Evolutionary conservation across 2,113 vertebrate species (phyloP).

Genomic region (Siniperca chuatsi): DNA sequence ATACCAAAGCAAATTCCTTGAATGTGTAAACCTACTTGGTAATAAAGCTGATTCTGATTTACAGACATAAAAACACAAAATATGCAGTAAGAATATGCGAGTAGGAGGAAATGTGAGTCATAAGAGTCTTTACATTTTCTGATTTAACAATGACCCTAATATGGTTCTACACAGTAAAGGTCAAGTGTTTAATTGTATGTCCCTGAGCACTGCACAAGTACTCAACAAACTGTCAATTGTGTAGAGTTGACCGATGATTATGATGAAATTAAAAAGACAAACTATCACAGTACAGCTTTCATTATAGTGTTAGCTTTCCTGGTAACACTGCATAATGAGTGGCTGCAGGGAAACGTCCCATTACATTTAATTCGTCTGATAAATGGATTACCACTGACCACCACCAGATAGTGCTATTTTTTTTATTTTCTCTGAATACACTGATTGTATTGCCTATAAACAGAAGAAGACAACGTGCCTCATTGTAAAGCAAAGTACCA

Average conservation of each 20-base stretch:
- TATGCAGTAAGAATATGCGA: not conserved
- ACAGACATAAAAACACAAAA: not conserved
- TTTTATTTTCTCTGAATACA: constrained; percentile 14
- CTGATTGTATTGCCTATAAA: constrained; percentile 9
- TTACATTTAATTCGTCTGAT: constrained; percentile 64
- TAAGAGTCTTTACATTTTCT: not conserved
- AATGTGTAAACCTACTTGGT: too few relatives aligned
- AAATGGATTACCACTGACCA: constrained; percentile 28
- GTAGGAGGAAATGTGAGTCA: not conserved
- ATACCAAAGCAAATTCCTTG: too few relatives aligned
- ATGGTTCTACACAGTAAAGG: constrained; percentile 19
- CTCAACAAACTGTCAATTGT: constrained; percentile 44
- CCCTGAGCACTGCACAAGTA: constrained; percentile 15
- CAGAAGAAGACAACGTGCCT: constrained; percentile 46
- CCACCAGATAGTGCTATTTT: constrained; percentile 71
- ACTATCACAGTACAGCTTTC: constrained; percentile 45
- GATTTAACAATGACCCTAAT: constrained; percentile 12
- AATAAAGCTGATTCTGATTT: too few relatives aligned
- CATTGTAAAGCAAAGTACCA: not conserved
- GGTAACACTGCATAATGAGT: constrained; percentile 39
- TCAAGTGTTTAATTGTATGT: constrained; percentile 40
- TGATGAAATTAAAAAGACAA: constrained; percentile 64
- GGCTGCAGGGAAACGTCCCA: constrained; percentile 54
- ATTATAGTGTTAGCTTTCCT: constrained; percentile 52
- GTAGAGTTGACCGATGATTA: constrained; percentile 17